Percentiles rank a stretch among this genome's conserved stretches.
phyloP scores from a whole-genome alignment of 2,888 invertebrate genomes.

The Tetragonula carbonaria region DNA sequence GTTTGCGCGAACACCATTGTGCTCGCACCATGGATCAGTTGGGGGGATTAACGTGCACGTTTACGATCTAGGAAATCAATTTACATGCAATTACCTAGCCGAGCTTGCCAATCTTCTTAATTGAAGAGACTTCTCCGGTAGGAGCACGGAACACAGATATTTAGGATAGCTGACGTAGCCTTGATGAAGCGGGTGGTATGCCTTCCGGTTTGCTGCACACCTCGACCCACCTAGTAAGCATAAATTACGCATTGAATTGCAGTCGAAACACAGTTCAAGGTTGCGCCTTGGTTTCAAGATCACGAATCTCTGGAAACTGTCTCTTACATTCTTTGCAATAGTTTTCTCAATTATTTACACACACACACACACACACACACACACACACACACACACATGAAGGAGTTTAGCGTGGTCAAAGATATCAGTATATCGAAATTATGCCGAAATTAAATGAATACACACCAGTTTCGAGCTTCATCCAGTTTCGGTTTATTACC shows the following conservation, averaged over 20 bases:
- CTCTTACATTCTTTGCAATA: no score
- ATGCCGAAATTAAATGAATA: no score
- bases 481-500: no score
- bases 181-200: constrained; percentile 46
- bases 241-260: constrained; percentile 9
- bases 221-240: constrained; percentile 12
- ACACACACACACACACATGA: no score
- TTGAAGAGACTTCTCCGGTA: constrained; percentile 47
- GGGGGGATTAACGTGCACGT: constrained; percentile 19
- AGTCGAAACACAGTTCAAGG: background rate
- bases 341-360: no score
- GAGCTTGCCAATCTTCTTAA: constrained; percentile 57
- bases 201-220: constrained; percentile 36
- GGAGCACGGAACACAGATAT: constrained; percentile 52
- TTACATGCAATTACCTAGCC: constrained; percentile 48
- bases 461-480: no score
- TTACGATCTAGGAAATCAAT: constrained; percentile 44
- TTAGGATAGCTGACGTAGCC: constrained; percentile 57
- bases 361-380: no score
- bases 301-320: background rate
- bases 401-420: no score
- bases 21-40: no score
- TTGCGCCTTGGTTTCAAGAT: background rate
- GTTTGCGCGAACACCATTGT: no score
- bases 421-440: no score